Evolutionary conservation across 53 echinoderm and acorn worm species (phyloP).

Genomic region (Patiria pectinifera): DNA sequence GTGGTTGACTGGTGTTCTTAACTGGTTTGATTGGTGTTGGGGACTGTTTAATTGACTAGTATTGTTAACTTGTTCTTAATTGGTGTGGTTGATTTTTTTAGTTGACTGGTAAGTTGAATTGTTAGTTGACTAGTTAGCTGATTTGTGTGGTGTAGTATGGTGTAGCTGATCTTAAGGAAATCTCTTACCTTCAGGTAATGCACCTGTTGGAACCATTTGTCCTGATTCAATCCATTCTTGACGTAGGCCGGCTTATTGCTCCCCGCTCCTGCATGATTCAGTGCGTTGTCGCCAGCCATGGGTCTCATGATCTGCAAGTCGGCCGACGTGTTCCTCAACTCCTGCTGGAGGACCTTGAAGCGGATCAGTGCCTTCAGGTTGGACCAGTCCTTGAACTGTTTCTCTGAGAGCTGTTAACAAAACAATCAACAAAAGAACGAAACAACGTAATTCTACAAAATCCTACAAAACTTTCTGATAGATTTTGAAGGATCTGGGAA

Average conservation of each 20-base stretch:
- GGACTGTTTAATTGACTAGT: background rate
- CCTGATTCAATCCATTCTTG: constrained; percentile 91
- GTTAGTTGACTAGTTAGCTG: too few species aligned
- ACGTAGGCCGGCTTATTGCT: constrained; percentile 72
- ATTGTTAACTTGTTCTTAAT: too few species aligned
- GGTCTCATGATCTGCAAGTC: constrained; percentile 94
- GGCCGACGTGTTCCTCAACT: constrained; percentile 81
- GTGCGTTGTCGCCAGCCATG: constrained; percentile 44
- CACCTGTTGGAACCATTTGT: constrained; percentile 95
- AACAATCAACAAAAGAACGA: background rate
- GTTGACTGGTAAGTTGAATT: too few species aligned
- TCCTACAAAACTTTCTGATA: background rate
- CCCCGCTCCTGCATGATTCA: constrained; percentile 38
- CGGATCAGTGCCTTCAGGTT: constrained; percentile 82
- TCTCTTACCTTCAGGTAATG: constrained; percentile 91
- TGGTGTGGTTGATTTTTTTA: too few species aligned
- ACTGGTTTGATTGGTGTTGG: too few species aligned
- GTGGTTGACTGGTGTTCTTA: background rate
- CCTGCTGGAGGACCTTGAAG: constrained; percentile 80
- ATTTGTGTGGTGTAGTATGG: background rate
- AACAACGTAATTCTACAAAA: background rate
- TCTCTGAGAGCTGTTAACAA: constrained; percentile 67
- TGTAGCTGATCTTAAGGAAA: background rate
- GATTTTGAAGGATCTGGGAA: too few species aligned
- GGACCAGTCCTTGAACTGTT: constrained; percentile 78